A percentile compares a stretch with the other conserved stretches of the same genome.
phyloP scores from a whole-genome alignment of 2,113 vertebrate genomes.

The Thamnaconus septentrionalis region DNA sequence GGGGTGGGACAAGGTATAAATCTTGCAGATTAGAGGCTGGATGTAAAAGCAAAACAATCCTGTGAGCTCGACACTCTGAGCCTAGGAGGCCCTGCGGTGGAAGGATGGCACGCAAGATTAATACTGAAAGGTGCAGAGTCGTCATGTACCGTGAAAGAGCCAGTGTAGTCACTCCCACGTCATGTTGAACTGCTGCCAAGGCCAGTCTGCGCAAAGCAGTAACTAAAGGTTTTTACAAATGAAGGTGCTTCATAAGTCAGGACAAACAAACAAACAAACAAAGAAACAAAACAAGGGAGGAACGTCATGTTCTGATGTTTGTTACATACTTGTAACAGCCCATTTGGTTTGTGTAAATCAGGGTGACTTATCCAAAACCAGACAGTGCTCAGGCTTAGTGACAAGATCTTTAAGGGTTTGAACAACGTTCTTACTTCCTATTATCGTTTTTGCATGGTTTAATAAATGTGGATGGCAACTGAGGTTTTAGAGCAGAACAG shows the following conservation, averaged over 20 bases:
- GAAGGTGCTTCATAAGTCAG: neutral
- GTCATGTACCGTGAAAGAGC: constrained; percentile 2
- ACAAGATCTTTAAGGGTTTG: too few relatives aligned
- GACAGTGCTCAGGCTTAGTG: too few relatives aligned
- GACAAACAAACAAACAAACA: neutral
- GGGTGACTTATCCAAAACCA: too few relatives aligned
- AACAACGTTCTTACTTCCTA: too few relatives aligned
- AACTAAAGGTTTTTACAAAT: neutral
- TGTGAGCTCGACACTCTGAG: constrained; percentile 57
- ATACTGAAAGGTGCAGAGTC: constrained; percentile 16
- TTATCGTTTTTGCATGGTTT: too few relatives aligned
- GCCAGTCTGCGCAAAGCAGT: neutral
- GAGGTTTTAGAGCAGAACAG: too few relatives aligned
- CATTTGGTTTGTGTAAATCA: too few relatives aligned
- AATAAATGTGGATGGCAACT: too few relatives aligned
- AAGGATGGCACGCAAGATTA: constrained; percentile 41
- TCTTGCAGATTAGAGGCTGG: constrained; percentile 75
- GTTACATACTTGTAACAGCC: too few relatives aligned
- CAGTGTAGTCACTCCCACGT: neutral
- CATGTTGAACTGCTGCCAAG: constrained; percentile 10
- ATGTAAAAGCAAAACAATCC: constrained; percentile 64
- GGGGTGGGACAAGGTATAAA: constrained; percentile 68
- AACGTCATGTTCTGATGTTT: neutral
- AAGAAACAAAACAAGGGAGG: neutral
- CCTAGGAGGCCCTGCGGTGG: constrained; percentile 48